Base-by-base conservation (phyloP, 2,888 invertebrate genomes). In the Sphaerophoria taeniata region DNA sequence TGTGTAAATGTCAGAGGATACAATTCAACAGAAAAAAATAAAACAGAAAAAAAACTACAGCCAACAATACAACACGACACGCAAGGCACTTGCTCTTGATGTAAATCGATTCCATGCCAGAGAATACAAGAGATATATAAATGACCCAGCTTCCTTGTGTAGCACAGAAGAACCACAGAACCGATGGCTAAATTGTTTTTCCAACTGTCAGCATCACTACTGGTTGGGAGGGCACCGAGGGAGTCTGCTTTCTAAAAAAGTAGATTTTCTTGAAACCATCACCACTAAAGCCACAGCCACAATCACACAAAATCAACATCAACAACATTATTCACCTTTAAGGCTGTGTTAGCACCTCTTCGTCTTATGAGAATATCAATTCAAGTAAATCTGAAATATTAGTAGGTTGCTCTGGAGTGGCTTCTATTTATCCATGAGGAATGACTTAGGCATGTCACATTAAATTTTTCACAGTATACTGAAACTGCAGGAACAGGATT, bases 131-230 rank as follows among this genome's bases (percentile, higher is more conserved):
- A 60, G 43, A 67, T 43, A 39, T n/a, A n/a, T 60, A 12, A 31
- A 16, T 33, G 31, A 67, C 65, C 71, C 39, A 67, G 47, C 49
- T 39, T 69, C 78, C 74, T 65, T 24, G 1, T 24, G 24, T 24
- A 24, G 1, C 2, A 24, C 49, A 45, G 69, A 45, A 36, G 5
- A 60, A 39, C 73, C 71, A 55, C 74, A 74, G 53, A 55, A 69
- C 63, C 36, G 78, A 69, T 47, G 67, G 43, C 58, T 84, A 79
- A 84, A 84, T 84, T 75, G 67, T 75, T 79, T 24, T 84, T 79
- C 49, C 34, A 79, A 79, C 79, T 79, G 79, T 84, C 84, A 75
- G 53, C 71, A 84, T 61, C 65, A 45, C 58, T 71, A 74, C 34
- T 36, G 49, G 11, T 36, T 12, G 4, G 4, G 4, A 31, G 5